Base-by-base conservation (phyloP, 1,140 invertebrate genomes). In the Drosophila willistoni region DNA sequence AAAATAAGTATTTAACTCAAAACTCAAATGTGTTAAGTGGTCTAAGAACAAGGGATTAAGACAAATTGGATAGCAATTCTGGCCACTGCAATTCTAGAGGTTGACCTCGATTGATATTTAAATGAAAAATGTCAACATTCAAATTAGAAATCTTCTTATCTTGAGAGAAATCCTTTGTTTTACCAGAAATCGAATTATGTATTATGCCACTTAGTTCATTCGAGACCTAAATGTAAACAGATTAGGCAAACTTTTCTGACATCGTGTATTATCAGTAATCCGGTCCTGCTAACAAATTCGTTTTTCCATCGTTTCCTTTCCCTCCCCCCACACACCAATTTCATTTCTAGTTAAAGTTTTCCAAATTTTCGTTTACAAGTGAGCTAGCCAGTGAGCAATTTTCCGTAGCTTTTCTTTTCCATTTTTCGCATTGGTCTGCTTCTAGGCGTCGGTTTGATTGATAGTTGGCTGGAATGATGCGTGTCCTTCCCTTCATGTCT, bases 331-430 rank as follows among this genome's bases (percentile, higher is more conserved):
- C 68, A 22, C 68, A 54, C 19, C 19, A 69, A 42, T 76, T 69
- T 57, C 41, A 14, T 25, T 64, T 73, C 13, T 36, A 59, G 61
- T 34, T 55, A 29, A 76, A 76, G 72, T 76, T 76, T 64, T 64
- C 36, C 44, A 47, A 47, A 47, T 47, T 19, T 47, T 47, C 44
- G 44, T 19, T 47, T 47, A 47, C 44, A 47, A 22, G 19, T 22
- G 1, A 22, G 19, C 19, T 22, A 22, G 19, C 19, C 19, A 22
- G 44, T 47, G 17, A 19, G 17, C 7, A 47, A 47, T 47, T 47
- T 47, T 47, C 9, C 17, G n/a, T 55, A 10, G 51, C 17, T 55
- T 55, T 55, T 25, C 19, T 12, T 55, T 14, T 57, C 7, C 14
- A 17, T n/a, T 36, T 7, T 17, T 36, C 9, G 55, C 7, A 34